A percentile compares a stretch with the other conserved stretches of the same genome.
Evolutionary conservation across 2,888 invertebrate genomes (phyloP).

Genomic region (Plagodis pulveraria): DNA sequence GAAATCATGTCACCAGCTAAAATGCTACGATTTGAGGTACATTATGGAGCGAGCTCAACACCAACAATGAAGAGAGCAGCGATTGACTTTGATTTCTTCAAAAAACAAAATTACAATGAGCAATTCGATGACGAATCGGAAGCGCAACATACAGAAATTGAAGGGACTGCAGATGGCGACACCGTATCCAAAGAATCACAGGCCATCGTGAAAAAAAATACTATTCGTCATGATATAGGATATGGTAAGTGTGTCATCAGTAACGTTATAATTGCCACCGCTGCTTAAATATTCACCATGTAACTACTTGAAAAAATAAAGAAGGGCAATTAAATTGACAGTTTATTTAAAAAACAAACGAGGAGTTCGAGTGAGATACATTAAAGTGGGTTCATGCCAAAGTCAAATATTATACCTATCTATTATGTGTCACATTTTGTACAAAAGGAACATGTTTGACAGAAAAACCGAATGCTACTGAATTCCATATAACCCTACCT

Average conservation of each 20-base stretch:
- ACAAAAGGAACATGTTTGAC: too few species aligned
- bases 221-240: slow-evolving; percentile 76
- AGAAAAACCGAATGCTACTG: too few species aligned
- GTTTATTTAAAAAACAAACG: too few species aligned
- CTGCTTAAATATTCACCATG: not conserved
- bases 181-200: slow-evolving; percentile 56
- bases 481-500: too few species aligned
- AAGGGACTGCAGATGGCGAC: slow-evolving; percentile 34
- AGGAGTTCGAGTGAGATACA: too few species aligned
- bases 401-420: too few species aligned
- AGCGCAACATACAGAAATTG: slow-evolving; percentile 28
- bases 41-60: slow-evolving; percentile 61
- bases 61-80: slow-evolving; percentile 78
- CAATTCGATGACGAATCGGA: slow-evolving; percentile 58
- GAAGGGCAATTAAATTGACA: too few species aligned
- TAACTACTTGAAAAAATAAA: too few species aligned
- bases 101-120: slow-evolving; percentile 66
- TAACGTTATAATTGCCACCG: not conserved
- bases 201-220: slow-evolving; percentile 69
- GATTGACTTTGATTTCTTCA: slow-evolving; percentile 75
- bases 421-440: too few species aligned
- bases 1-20: slow-evolving; percentile 77
- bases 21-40: slow-evolving; percentile 77
- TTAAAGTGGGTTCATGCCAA: too few species aligned
- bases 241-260: slow-evolving; percentile 64